Conservation (phyloP, 2,797 vertebrate genomes). For the Melanotaenia pygmaea region DNA sequence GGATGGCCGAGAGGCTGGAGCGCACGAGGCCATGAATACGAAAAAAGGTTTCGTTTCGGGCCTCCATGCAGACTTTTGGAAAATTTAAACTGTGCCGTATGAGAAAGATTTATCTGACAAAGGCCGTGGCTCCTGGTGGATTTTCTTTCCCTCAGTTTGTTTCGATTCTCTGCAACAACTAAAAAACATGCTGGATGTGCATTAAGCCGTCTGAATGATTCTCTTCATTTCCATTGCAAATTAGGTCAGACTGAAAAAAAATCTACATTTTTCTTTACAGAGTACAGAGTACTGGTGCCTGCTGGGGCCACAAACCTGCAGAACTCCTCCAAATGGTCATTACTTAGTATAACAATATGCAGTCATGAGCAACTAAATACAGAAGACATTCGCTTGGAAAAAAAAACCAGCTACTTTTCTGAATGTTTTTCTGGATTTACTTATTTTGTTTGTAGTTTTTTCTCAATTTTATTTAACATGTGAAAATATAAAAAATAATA, state of each 20-base stretch:
- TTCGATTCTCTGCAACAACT: constrained; percentile 1
- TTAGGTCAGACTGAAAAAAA: neutral
- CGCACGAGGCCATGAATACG: constrained; percentile 69
- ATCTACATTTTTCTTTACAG: no score
- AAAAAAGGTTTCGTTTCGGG: constrained; percentile 62
- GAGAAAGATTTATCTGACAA: constrained; percentile 49
- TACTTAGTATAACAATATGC: no score
- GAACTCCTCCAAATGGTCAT: no score
- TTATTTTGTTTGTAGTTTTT: no score
- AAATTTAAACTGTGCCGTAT: constrained; percentile 30
- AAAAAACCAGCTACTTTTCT: no score
- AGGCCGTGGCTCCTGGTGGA: constrained; percentile 26
- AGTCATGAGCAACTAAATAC: no score
- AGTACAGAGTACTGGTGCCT: neutral
- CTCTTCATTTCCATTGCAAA: constrained; percentile 3
- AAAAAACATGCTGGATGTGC: constrained; percentile 29
- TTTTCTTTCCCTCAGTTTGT: constrained; percentile 9
- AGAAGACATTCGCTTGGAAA: no score
- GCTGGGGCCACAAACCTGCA: neutral
- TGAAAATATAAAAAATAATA: no score
- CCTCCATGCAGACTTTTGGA: constrained; percentile 49
- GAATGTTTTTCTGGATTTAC: no score
- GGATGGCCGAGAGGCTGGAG: constrained; percentile 74
- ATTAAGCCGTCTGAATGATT: constrained; percentile 16
- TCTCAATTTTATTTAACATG: no score